Evolutionary conservation across 2,797 vertebrate genomes (phyloP), one percentile per base, ranked within the genome.

Genomic region (Podarcis siculus): DNA sequence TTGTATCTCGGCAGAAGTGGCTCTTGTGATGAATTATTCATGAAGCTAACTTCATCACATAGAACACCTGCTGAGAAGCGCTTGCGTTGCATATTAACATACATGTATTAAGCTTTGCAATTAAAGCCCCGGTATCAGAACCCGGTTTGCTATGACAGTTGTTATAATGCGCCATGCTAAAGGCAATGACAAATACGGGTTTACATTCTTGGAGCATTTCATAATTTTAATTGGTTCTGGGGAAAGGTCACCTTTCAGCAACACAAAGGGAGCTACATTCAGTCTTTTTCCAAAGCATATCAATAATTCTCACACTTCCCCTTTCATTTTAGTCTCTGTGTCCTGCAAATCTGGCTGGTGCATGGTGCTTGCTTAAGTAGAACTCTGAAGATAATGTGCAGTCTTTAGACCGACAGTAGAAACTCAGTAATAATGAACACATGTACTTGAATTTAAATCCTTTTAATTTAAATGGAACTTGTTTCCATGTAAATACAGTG

Each of bases 1-100:
- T 93, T 95, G 82, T 94, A 93, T 95, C 92, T 95, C 92, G 92
- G 93, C 87, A 93, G 83, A 94, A 96, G 90, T 93, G 84, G 83
- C 90, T 95, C 94, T 91, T 91, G 39, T 82, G 87, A 92, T 96
- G 89, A 96, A 96, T 96, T 94, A 96, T 96, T 97, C 94, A 96
- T 95, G 84, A 92, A 92, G 92, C 86, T 88, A 73, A 72, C 84
- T 94, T 93, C 91, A 94, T 93, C 89, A 94, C 87, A 73, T 87
- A 86, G 87, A 92, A 71, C 83, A 96, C 95, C 95, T 96, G 95
- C 95, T 95, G 94, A 92, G 93, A 95, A 92, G 89, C 86, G 91
- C 93, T 94, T 93, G 42, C 81, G 79, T 91, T 87, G 86, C 90
- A 92, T 94, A 91, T 91, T 93, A 92, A 95, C 94, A 87, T 92